Evolutionary conservation across 2,113 vertebrate genomes (phyloP).

Genomic region (Leucopternis melanops): DNA sequence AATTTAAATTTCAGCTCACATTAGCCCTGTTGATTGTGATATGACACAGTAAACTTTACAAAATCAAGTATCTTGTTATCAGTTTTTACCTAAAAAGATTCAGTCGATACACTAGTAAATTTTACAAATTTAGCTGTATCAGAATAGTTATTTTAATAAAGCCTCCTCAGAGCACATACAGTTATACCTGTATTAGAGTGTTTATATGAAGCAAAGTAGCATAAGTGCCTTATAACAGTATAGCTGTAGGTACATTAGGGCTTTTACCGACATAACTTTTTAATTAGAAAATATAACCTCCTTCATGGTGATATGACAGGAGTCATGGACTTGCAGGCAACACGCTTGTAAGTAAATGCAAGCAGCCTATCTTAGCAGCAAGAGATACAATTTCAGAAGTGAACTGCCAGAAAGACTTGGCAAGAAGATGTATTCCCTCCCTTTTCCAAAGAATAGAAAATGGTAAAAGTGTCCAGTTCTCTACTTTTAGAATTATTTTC

Average conservation of each 20-base stretch:
- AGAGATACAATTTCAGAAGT: neutral
- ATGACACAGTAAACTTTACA: neutral
- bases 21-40: neutral
- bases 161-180: neutral
- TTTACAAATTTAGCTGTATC: neutral
- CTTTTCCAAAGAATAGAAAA: neutral
- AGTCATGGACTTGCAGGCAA: neutral
- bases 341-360: neutral
- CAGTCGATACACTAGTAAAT: neutral
- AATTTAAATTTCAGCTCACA: neutral
- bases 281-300: neutral
- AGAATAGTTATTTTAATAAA: neutral
- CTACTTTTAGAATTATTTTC: neutral
- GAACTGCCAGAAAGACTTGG: neutral
- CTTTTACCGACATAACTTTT: neutral
- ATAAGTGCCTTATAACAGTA: neutral
- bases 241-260: neutral
- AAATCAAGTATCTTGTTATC: neutral
- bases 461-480: accelerated
- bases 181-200: neutral
- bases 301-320: neutral
- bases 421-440: neutral
- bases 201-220: neutral
- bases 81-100: neutral
- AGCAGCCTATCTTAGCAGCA: neutral